These are phyloP conservation scores for Gouania willdenowi DNA, from an alignment of 2,797 vertebrate genomes.

Conservation along the genomic window DNA sequence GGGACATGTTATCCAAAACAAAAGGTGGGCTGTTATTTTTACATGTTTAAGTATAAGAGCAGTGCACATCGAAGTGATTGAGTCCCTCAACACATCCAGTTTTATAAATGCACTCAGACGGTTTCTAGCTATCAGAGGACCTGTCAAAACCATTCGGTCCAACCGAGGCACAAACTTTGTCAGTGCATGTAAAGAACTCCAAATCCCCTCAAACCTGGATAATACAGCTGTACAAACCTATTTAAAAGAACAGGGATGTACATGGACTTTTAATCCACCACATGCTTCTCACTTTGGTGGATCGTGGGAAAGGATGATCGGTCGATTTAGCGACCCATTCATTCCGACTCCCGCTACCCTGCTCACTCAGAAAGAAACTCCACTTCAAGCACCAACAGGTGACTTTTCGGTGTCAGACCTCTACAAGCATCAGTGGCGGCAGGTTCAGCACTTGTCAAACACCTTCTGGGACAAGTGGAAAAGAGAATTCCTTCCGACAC, in stretches of 20 bases:
- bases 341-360: background rate
- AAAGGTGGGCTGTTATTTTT: slow-evolving; percentile 2
- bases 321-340: background rate
- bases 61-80: background rate
- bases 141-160: background rate
- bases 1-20: background rate
- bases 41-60: slow-evolving; percentile 1
- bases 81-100: background rate
- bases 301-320: background rate
- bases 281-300: background rate
- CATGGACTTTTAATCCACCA: background rate
- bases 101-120: background rate
- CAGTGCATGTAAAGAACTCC: background rate
- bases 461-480: background rate
- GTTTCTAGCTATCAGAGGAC: background rate
- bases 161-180: background rate
- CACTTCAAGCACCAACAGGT: background rate
- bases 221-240: background rate
- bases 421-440: background rate
- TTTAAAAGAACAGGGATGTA: background rate
- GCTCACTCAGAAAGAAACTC: background rate
- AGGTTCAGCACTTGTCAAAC: background rate
- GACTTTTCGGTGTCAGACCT: background rate
- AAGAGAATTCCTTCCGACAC: background rate
- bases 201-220: too few species aligned